Conservation (phyloP, 2,113 vertebrate genomes). For the Takifugu flavidus region DNA sequence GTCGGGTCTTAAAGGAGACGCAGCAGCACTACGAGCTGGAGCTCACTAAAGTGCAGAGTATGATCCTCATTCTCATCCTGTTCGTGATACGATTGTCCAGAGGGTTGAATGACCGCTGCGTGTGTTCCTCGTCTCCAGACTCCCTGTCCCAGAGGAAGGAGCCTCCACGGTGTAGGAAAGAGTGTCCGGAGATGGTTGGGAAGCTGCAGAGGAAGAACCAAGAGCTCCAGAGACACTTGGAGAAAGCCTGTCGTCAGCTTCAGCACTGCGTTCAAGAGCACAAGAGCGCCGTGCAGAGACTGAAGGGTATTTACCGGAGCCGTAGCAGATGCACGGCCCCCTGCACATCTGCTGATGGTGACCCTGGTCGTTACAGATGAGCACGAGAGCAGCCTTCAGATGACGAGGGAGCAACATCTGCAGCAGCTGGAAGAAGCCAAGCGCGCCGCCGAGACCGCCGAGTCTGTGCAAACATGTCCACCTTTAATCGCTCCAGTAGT, state of each 20-base stretch:
- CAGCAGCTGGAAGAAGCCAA: slow-evolving; percentile 56
- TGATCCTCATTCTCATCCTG: neutral
- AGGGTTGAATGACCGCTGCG: neutral
- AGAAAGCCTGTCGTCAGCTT: slow-evolving; percentile 79
- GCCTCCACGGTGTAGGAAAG: slow-evolving; percentile 61
- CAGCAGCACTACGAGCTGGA: slow-evolving; percentile 64
- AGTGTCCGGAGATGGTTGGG: slow-evolving; percentile 68
- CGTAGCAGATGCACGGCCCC: neutral
- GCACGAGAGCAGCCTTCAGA: slow-evolving; percentile 56
- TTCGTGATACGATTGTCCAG: neutral
- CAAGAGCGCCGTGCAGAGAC: slow-evolving; percentile 69
- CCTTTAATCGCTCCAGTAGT: neutral
- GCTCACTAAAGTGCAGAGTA: slow-evolving; percentile 57
- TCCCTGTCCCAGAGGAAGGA: slow-evolving; percentile 50
- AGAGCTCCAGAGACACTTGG: slow-evolving; percentile 81
- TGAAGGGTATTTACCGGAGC: slow-evolving; percentile 69
- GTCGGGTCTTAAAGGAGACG: slow-evolving; percentile 57
- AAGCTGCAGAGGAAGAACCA: slow-evolving; percentile 80
- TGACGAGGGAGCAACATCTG: slow-evolving; percentile 51
- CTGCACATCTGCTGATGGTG: neutral
- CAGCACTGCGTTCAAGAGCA: slow-evolving; percentile 80
- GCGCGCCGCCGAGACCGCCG: slow-evolving; percentile 32
- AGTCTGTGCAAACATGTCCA: slow-evolving; percentile 43
- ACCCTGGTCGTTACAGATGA: slow-evolving; percentile 60
- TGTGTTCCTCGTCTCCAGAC: slow-evolving; percentile 33